Conservation (phyloP, 2,797 vertebrate species). For the Varecia variegata region DNA sequence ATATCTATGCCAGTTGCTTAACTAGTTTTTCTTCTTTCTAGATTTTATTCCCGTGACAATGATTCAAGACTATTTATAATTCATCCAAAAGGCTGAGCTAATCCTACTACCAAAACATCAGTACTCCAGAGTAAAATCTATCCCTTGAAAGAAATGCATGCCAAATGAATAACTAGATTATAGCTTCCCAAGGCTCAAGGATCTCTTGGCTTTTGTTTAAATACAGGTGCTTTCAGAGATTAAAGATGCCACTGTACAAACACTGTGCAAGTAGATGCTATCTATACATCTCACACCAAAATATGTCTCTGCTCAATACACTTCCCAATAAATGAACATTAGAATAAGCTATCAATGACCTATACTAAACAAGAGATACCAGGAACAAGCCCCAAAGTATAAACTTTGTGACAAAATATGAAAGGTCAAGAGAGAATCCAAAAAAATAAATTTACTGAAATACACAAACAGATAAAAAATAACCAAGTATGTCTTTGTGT, state of each 20-base stretch:
- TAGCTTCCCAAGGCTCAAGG: neutral
- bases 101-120: conserved; percentile 43
- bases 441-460: neutral
- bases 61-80: conserved; percentile 44
- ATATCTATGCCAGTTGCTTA: neutral
- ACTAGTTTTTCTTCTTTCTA: conserved; percentile 34
- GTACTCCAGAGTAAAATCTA: conserved; percentile 34
- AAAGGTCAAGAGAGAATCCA: neutral
- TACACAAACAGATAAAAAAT: neutral
- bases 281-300: neutral
- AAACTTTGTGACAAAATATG: conserved; percentile 10
- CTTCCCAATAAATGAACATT: neutral
- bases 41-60: neutral
- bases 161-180: conserved; percentile 4
- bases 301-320: neutral
- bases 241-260: neutral
- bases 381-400: neutral
- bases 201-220: conserved; percentile 6
- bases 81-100: conserved; percentile 39
- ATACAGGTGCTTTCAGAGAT: neutral
- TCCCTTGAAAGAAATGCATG: conserved; percentile 24
- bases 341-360: neutral
- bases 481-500: neutral
- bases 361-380: neutral
- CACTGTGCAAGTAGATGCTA: neutral